phyloP scores from a whole-genome alignment of 2,113 vertebrate species.

The Enhydra lutris region DNA sequence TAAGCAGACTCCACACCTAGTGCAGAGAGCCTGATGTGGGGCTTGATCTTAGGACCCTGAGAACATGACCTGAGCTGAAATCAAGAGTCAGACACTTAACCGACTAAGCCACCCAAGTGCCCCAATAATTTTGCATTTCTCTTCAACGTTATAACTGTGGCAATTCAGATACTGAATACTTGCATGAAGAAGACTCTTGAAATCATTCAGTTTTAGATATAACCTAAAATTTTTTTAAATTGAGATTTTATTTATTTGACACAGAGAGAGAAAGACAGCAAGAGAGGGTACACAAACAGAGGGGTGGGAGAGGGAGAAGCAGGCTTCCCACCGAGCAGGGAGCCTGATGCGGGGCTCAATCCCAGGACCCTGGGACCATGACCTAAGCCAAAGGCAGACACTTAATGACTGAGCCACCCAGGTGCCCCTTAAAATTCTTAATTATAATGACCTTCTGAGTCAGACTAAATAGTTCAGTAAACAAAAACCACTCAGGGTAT shows the following conservation, averaged over 20 bases:
- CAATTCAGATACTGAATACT: constrained; percentile 41
- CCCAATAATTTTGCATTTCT: constrained; percentile 41
- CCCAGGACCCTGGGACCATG: too few relatives aligned
- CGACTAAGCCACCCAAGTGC: too few relatives aligned
- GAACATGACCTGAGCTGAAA: neutral
- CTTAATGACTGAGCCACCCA: too few relatives aligned
- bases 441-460: constrained; percentile 31
- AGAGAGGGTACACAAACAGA: too few relatives aligned
- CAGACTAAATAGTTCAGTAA: neutral
- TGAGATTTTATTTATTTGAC: too few relatives aligned
- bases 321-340: too few relatives aligned
- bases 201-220: constrained; percentile 39
- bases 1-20: neutral
- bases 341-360: too few relatives aligned
- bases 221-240: neutral
- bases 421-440: constrained; percentile 31
- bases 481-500: neutral
- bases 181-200: constrained; percentile 43
- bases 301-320: too few relatives aligned
- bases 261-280: too few relatives aligned
- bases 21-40: too few relatives aligned
- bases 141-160: constrained; percentile 24
- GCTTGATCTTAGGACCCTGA: neutral
- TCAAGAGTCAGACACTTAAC: neutral
- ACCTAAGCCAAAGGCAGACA: too few relatives aligned